Percentiles rank a stretch among this genome's conserved stretches.
phyloP scores from a whole-genome alignment of 1,140 invertebrate species.

The Contarinia nasturtii region DNA sequence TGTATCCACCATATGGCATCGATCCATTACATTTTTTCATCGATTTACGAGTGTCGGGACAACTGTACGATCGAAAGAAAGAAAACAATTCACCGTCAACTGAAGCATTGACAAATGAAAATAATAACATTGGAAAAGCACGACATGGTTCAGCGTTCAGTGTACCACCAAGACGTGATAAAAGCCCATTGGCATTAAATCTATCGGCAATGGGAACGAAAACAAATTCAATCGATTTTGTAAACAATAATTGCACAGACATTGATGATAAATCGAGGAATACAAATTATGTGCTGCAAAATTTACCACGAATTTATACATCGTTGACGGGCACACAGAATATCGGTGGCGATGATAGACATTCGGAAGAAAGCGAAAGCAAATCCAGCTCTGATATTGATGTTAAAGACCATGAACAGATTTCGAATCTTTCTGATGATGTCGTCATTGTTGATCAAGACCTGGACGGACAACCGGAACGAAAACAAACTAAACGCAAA shows the following conservation, averaged over 20 bases:
- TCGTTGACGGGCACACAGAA: slow-evolving; percentile 15
- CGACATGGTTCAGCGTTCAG: slow-evolving; percentile 43
- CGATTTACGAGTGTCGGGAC: slow-evolving; percentile 55
- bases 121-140: slow-evolving; percentile 15
- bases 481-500: no score
- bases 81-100: slow-evolving; percentile 21
- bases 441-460: slow-evolving; percentile 1
- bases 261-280: slow-evolving; percentile 15
- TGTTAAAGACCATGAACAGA: neutral
- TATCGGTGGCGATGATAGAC: neutral
- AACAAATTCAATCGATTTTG: slow-evolving; percentile 5
- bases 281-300: slow-evolving; percentile 32
- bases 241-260: slow-evolving; percentile 3
- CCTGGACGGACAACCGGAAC: no score
- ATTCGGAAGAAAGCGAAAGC: neutral
- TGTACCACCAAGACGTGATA: slow-evolving; percentile 27
- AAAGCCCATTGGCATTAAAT: slow-evolving; percentile 8
- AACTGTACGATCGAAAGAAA: slow-evolving; percentile 56
- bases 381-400: slow-evolving; percentile 1
- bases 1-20: slow-evolving; percentile 54
- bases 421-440: neutral
- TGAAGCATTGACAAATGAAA: slow-evolving; percentile 4
- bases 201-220: slow-evolving; percentile 8
- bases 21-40: slow-evolving; percentile 67
- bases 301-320: slow-evolving; percentile 29